Percentiles rank a stretch among this genome's conserved stretches.
phyloP scores from a whole-genome alignment of 92 coral and sea anemone species.

The Meandrina meandrites region DNA sequence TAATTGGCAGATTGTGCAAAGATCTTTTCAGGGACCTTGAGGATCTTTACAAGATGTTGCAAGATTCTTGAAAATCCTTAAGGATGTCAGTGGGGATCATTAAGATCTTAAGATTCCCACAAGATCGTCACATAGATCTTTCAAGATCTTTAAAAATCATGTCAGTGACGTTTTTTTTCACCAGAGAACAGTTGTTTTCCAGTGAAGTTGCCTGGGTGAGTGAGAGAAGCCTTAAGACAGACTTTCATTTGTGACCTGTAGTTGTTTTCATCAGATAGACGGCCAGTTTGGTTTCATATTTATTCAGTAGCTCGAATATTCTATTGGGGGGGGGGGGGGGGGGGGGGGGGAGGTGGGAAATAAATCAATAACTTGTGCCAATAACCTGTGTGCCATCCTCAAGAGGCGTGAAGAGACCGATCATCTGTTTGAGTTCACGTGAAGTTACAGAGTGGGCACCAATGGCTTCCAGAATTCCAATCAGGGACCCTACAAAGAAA shows the following conservation, averaged over 20 bases:
- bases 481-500: slow-evolving; percentile 66
- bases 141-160: too few relatives aligned
- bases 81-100: too few relatives aligned
- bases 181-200: not conserved
- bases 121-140: too few relatives aligned
- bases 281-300: not conserved
- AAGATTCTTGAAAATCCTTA: too few relatives aligned
- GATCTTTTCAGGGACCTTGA: too few relatives aligned
- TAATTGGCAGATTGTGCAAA: too few relatives aligned
- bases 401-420: slow-evolving; percentile 78
- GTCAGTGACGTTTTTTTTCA: too few relatives aligned
- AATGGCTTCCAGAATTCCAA: slow-evolving; percentile 84
- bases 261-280: not conserved
- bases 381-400: slow-evolving; percentile 77
- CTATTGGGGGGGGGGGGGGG: not conserved
- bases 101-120: too few relatives aligned
- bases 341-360: not conserved
- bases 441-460: slow-evolving; percentile 93
- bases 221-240: too few relatives aligned
- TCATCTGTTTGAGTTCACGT: slow-evolving; percentile 85
- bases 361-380: not conserved
- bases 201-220: not conserved
- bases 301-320: not conserved
- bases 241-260: too few relatives aligned
- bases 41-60: too few relatives aligned